Evolutionary conservation across 2,113 vertebrate species (phyloP).

Genomic region (Morone saxatilis): DNA sequence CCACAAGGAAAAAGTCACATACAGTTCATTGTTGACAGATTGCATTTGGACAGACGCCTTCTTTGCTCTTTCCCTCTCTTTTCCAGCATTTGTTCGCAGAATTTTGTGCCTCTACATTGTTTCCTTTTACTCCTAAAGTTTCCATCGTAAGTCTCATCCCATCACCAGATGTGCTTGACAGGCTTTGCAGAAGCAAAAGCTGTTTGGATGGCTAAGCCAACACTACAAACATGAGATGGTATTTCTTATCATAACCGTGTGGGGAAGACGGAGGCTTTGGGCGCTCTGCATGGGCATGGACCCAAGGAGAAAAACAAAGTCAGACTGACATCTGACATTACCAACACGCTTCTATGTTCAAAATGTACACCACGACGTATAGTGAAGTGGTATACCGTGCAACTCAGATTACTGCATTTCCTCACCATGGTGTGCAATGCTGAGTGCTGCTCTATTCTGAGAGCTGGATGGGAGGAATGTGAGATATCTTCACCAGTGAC

Average conservation of each 20-base stretch:
- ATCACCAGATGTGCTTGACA: constrained; percentile 21
- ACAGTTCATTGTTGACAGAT: constrained; percentile 34
- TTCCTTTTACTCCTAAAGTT: constrained; percentile 9
- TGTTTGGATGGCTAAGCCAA: not conserved
- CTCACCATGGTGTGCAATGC: constrained; percentile 17
- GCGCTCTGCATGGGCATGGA: not conserved
- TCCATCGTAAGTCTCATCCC: constrained; percentile 23
- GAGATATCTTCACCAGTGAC: constrained; percentile 24
- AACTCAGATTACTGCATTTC: constrained; percentile 46
- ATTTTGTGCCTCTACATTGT: not conserved
- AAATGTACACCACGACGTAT: constrained; percentile 1
- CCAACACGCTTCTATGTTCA: not conserved
- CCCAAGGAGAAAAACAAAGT: constrained; percentile 45
- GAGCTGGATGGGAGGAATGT: constrained; percentile 23
- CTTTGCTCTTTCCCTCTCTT: not conserved
- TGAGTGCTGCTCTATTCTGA: constrained; percentile 49
- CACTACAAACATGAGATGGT: not conserved
- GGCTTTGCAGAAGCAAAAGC: not conserved
- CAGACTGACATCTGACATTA: constrained; percentile 28
- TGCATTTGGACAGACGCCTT: constrained; percentile 24
- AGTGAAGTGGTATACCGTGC: not conserved
- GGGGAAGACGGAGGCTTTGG: constrained; percentile 13
- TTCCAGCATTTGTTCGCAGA: constrained; percentile 14
- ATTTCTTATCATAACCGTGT: constrained; percentile 12
- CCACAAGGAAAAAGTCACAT: constrained; percentile 38